These are phyloP conservation scores for Ganaspis sp. DNA, from an alignment of 1,140 invertebrate genomes.

Conservation along the genomic window DNA sequence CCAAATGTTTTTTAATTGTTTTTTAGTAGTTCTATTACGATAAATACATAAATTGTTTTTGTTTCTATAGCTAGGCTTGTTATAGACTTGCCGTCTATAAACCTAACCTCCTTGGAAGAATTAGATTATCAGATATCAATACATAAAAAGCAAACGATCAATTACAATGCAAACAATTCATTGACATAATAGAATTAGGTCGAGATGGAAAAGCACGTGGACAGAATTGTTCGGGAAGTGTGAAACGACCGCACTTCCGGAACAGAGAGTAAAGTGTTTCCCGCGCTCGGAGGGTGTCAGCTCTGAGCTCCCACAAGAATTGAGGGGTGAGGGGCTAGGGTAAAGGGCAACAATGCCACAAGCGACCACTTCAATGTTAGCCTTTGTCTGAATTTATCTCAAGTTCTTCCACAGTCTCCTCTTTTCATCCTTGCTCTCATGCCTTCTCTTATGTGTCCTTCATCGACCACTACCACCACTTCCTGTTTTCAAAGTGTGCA, in stretches of 20 bases:
- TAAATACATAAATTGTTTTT: too few species aligned
- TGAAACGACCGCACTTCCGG: conserved; percentile 58
- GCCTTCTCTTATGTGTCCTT: conserved; percentile 16
- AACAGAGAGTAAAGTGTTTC: conserved; percentile 58
- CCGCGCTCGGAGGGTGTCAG: conserved; percentile 45
- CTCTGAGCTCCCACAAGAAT: background rate
- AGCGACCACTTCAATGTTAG: conserved; percentile 22
- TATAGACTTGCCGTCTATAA: too few species aligned
- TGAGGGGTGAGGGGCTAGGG: background rate
- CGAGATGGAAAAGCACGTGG: conserved; percentile 11
- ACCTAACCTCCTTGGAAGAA: too few species aligned
- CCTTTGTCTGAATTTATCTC: conserved; percentile 27
- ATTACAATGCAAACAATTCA: background rate
- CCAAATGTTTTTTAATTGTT: too few species aligned
- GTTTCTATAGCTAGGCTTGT: too few species aligned
- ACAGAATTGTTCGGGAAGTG: conserved; percentile 48
- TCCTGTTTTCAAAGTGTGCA: background rate
- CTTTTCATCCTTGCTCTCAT: conserved; percentile 22
- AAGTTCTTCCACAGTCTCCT: conserved; percentile 25
- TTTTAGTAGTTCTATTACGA: too few species aligned
- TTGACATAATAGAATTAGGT: conserved; percentile 8
- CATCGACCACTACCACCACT: conserved; percentile 22
- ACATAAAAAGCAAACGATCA: background rate
- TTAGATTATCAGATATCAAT: too few species aligned
- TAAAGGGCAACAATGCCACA: conserved; percentile 31